Conservation (phyloP, 2,888 invertebrate genomes). For the Cryptocheilus praepositus region DNA sequence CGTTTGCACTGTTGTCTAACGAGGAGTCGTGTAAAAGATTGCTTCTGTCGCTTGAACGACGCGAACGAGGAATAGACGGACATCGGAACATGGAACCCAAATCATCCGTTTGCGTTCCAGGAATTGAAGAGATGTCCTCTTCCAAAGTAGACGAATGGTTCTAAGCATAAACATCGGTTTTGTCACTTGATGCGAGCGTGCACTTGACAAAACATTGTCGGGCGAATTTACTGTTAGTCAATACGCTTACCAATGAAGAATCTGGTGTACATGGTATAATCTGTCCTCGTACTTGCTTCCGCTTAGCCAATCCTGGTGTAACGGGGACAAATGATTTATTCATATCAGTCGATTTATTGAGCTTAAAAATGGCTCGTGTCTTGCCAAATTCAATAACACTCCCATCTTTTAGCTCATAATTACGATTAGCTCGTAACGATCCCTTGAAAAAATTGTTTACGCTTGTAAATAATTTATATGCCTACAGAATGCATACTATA, state of each 20-base stretch:
- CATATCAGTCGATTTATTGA: neutral
- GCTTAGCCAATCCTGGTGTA: conserved; percentile 37
- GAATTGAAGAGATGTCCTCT: conserved; percentile 26
- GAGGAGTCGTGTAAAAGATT: neutral
- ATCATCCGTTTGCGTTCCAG: conserved; percentile 27
- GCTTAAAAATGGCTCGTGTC: conserved; percentile 54
- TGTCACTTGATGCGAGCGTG: neutral
- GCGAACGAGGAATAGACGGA: conserved; percentile 16
- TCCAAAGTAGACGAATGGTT: conserved; percentile 28
- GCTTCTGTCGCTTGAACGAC: conserved; percentile 1
- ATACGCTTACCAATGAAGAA: conserved; percentile 48
- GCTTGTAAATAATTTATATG: too few species aligned
- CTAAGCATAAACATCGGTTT: conserved; percentile 11
- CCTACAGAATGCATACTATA: too few species aligned
- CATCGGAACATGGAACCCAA: conserved; percentile 20
- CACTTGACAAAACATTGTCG: neutral
- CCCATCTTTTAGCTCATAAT: conserved; percentile 65
- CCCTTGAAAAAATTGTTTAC: conserved; percentile 49
- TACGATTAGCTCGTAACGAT: conserved; percentile 58
- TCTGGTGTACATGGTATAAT: conserved; percentile 56
- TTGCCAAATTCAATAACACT: conserved; percentile 62
- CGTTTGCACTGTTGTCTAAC: conserved; percentile 6
- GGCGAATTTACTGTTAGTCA: neutral
- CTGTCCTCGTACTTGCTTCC: neutral
- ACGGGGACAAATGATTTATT: conserved; percentile 35